Percentiles rank a stretch among this genome's conserved stretches.
These are phyloP conservation scores for Eueremaeus valkanovi DNA, from an alignment of 2,888 invertebrate species.

Conservation along the genomic window DNA sequence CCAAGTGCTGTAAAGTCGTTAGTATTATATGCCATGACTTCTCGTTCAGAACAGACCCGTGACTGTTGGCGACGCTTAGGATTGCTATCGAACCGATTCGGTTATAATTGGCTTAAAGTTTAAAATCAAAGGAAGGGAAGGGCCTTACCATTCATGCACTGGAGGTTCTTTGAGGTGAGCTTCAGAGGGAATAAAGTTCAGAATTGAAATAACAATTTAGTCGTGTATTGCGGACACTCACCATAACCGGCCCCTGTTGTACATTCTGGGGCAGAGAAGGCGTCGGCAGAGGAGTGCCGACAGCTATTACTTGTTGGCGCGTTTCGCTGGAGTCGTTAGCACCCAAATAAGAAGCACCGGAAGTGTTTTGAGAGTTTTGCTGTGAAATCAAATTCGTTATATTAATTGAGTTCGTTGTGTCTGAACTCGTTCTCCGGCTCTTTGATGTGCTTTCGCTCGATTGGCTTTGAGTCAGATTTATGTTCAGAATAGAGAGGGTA, in stretches of 20 bases:
- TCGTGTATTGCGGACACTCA: not conserved
- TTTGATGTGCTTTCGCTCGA: not conserved
- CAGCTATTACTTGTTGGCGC: slow-evolving; percentile 91
- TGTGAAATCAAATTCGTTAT: slow-evolving; percentile 35
- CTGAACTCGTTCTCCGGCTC: not conserved
- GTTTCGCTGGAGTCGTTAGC: slow-evolving; percentile 66
- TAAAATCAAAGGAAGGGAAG: not conserved
- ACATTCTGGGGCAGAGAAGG: not conserved
- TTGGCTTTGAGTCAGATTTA: not conserved
- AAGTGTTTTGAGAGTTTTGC: slow-evolving; percentile 25
- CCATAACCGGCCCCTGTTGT: slow-evolving; percentile 85
- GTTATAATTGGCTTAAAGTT: too few relatives aligned
- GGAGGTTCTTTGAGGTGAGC: slow-evolving; percentile 91
- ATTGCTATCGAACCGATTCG: slow-evolving; percentile 63
- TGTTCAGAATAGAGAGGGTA: not conserved
- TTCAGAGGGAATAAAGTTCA: not conserved
- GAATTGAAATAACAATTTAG: slow-evolving; percentile 49
- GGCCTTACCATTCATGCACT: slow-evolving; percentile 70
- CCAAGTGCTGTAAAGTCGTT: slow-evolving; percentile 72
- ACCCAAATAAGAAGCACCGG: slow-evolving; percentile 54
- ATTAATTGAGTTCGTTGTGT: slow-evolving; percentile 14
- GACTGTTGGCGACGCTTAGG: slow-evolving; percentile 80
- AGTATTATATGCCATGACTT: slow-evolving; percentile 89
- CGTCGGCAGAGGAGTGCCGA: slow-evolving; percentile 82
- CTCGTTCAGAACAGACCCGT: slow-evolving; percentile 83